Base-by-base conservation (phyloP, 1,140 invertebrate species). In the Cataglyphis hispanica region DNA sequence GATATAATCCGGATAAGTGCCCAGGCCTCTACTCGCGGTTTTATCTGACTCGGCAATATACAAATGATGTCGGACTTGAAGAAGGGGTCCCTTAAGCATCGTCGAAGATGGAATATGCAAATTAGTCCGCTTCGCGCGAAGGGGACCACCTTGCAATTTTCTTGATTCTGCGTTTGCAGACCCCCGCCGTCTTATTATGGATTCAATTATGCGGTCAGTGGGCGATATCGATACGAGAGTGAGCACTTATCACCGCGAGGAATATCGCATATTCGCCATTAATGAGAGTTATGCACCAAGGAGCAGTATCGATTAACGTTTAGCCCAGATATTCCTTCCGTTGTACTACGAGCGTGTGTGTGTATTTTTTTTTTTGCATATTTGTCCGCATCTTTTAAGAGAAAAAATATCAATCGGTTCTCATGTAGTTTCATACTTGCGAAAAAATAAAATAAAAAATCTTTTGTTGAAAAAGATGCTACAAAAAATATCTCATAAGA, bases 131-230 rank as follows among this genome's bases (percentile, higher is more conserved):
- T 69, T 66, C 40, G 25, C 31, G 43, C 31, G 22, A 34, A 22
- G 43, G 11, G n/a, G 50, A 8, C 16, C 11, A 46, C 25, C 22
- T 70, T 46, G 46, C 34, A 80, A 80, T 80, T 70, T 80, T 80
- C 64, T 69, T 69, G 77, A 80, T 80, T 69, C 34, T 22, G 56
- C 53, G 50, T 67, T 2, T 50, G 72, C 37, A 13, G 16, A 10
- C 25, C 2, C 46, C 8, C 40, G 11, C 8, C 40, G 11, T 50
- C 80, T 90, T 89, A 90, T 85, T 89, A 53, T 76, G 76, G 58
- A 89, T 89, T 90, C 88, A 89, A 90, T 90, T 90, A 90, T 53
- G 69, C 66, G 67, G 53, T n/a, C 43, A 74, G 72, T 16, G 58
- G 40, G 40, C 63, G 84, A 86, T 86, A 89, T 84, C 31, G 25